Percentiles rank a stretch among this genome's conserved stretches.
Conservation (phyloP, 2,113 vertebrate genomes). For the Meriones unguiculatus region DNA sequence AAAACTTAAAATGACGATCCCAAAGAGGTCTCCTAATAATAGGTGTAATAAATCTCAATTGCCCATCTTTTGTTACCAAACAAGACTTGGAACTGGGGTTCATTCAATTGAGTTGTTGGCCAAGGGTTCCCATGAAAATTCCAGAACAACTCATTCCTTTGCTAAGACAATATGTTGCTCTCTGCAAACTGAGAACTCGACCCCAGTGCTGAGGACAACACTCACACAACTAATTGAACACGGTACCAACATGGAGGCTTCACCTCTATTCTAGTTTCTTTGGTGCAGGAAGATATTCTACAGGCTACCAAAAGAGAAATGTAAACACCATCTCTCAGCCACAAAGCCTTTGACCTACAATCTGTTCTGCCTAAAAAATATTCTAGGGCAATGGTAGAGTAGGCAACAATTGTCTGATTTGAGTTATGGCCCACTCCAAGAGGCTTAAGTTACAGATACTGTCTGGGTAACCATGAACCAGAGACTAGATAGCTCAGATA, state of each 20-base stretch:
- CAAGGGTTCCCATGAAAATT: background rate
- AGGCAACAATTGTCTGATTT: background rate
- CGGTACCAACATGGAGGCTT: background rate
- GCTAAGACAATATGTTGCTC: background rate
- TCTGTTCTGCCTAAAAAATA: background rate
- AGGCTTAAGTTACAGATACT: background rate
- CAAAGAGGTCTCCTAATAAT: background rate
- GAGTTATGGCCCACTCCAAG: background rate
- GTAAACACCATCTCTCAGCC: background rate
- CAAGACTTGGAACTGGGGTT: background rate
- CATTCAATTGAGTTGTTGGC: background rate
- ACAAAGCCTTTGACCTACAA: background rate
- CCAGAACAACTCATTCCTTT: background rate
- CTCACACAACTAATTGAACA: background rate
- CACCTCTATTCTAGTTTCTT: background rate
- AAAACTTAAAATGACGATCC: too few species aligned
- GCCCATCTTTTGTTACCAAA: background rate
- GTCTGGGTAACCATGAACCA: too few species aligned
- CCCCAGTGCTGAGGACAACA: background rate
- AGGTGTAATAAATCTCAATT: background rate
- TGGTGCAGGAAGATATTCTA: background rate
- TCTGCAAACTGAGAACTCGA: background rate
- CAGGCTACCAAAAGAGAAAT: background rate
- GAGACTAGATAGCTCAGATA: too few species aligned
- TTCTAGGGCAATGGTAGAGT: background rate